Conservation (phyloP, 23 tunicate genomes). For the Trididemnum clinides region DNA sequence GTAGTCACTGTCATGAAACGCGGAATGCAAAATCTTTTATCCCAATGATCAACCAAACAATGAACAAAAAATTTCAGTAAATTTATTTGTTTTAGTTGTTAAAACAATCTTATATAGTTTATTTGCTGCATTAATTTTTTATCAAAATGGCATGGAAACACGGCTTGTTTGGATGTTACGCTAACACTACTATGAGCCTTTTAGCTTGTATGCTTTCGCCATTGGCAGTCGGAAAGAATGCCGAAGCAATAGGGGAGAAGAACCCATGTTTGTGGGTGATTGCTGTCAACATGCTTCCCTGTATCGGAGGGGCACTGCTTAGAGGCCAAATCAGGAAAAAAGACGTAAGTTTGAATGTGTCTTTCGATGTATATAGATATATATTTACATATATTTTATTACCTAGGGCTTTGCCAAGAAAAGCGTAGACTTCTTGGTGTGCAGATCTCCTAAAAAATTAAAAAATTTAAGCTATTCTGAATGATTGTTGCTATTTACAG, state of each 20-base stretch:
- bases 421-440: no score
- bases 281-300: conserved; percentile 51
- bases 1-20: no score
- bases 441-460: no score
- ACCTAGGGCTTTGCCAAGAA: no score
- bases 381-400: no score
- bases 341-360: conserved; percentile 38
- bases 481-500: neutral
- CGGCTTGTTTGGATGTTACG: conserved; percentile 71
- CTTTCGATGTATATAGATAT: neutral
- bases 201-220: conserved; percentile 58
- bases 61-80: no score
- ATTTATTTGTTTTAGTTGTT: no score
- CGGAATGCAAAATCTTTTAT: no score
- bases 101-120: no score
- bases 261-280: conserved; percentile 69
- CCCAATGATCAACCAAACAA: no score
- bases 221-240: conserved; percentile 77
- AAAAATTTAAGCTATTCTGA: neutral
- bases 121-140: no score
- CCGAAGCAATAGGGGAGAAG: conserved; percentile 82
- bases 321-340: conserved; percentile 76
- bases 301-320: conserved; percentile 73
- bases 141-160: conserved; percentile 83
- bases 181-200: conserved; percentile 50